Percentiles rank a stretch among this genome's conserved stretches.
Evolutionary conservation across 2,888 invertebrate species (phyloP).

Genomic region (Calliscelio sp.): DNA sequence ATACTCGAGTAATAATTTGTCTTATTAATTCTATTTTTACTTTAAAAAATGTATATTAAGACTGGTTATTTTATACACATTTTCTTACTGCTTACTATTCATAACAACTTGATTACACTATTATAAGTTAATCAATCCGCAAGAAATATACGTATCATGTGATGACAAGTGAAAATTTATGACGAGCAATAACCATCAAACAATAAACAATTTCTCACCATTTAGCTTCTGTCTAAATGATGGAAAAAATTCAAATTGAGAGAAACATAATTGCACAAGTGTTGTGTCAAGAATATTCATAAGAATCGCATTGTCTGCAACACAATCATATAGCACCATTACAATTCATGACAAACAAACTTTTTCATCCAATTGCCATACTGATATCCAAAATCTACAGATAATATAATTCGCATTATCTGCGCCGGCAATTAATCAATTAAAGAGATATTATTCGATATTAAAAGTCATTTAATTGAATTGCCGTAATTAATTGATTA

Average conservation of each 20-base stretch:
- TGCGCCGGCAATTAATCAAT: too few relatives aligned
- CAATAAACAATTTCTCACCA: background rate
- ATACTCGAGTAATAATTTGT: too few relatives aligned
- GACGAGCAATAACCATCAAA: background rate
- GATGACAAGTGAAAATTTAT: slow-evolving; percentile 41
- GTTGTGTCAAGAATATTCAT: slow-evolving; percentile 23
- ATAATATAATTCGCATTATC: too few relatives aligned
- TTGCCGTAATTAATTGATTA: too few relatives aligned
- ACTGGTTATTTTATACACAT: too few relatives aligned
- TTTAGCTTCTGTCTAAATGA: background rate
- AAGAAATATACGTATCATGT: background rate
- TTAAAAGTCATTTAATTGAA: too few relatives aligned
- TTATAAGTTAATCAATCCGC: background rate
- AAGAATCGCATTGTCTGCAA: slow-evolving; percentile 2
- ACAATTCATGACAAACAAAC: background rate
- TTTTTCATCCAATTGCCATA: too few relatives aligned
- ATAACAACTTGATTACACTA: background rate
- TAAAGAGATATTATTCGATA: too few relatives aligned
- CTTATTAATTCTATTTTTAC: too few relatives aligned
- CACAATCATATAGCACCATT: background rate
- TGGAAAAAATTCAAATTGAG: slow-evolving; percentile 29
- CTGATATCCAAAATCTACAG: too few relatives aligned
- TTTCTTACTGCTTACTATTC: background rate
- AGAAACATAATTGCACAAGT: background rate
- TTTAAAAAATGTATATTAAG: too few relatives aligned